These are phyloP conservation scores for Limonius californicus DNA, from an alignment of 1,140 invertebrate genomes.

Conservation along the genomic window DNA sequence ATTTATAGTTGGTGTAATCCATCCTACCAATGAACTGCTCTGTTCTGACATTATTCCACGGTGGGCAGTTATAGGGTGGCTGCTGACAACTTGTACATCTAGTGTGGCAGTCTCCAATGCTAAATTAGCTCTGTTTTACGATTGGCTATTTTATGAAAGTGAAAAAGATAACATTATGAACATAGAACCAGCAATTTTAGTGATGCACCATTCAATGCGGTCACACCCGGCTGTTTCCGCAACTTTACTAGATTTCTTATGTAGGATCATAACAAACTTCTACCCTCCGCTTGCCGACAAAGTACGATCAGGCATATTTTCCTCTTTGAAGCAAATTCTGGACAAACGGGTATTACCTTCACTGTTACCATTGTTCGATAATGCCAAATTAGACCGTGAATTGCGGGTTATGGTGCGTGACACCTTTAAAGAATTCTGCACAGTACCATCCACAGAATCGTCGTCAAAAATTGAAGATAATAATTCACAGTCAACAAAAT, in stretches of 20 bases:
- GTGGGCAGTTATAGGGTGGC: constrained; percentile 98
- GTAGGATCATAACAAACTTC: constrained; percentile 93
- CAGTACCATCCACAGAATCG: constrained; percentile 51
- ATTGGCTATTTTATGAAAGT: constrained; percentile 95
- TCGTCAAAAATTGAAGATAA: constrained; percentile 47
- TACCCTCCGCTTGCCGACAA: constrained; percentile 78
- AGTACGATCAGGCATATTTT: constrained; percentile 86
- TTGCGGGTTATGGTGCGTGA: constrained; percentile 80
- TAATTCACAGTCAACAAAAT: constrained; percentile 52
- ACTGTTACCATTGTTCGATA: constrained; percentile 88
- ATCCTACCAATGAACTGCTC: constrained; percentile 94
- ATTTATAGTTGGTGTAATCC: constrained; percentile 96
- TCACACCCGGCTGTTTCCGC: constrained; percentile 94
- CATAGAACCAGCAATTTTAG: constrained; percentile 96
- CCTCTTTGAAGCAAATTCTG: constrained; percentile 87
- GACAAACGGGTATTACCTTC: constrained; percentile 91
- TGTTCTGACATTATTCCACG: constrained; percentile 98
- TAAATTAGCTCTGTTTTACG: constrained; percentile 94
- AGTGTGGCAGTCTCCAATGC: constrained; percentile 92
- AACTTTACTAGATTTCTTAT: constrained; percentile 92
- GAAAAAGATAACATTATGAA: constrained; percentile 99
- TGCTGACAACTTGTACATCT: constrained; percentile 93
- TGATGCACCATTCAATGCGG: constrained; percentile 96
- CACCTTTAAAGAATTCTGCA: constrained; percentile 89
- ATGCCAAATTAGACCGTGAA: constrained; percentile 87